Conservation (phyloP, 2,113 vertebrate species). For the Henicopernis longicauda region DNA sequence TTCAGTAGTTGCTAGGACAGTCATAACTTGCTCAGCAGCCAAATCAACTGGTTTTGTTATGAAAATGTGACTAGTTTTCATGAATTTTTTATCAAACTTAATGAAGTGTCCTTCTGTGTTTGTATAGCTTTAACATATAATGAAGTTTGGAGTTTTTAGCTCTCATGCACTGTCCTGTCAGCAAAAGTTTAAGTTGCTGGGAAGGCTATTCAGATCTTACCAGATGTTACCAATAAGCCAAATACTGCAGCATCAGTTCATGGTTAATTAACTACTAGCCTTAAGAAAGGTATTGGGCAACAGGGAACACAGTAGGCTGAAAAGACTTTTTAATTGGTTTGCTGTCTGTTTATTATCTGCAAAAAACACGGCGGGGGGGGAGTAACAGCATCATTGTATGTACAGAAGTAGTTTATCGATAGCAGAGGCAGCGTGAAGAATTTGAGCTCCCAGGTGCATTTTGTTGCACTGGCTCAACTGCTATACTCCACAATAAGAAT, state of each 20-base stretch:
- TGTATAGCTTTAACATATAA: not conserved
- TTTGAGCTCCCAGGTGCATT: not conserved
- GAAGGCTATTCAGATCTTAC: not conserved
- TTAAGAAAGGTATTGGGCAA: not conserved
- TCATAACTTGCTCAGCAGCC: not conserved
- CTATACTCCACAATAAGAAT: not conserved
- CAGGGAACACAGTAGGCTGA: not conserved
- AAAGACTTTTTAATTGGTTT: not conserved
- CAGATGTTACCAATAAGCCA: not conserved
- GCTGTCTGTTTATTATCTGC: not conserved
- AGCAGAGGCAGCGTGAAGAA: not conserved
- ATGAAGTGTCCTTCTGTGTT: not conserved
- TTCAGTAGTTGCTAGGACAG: not conserved
- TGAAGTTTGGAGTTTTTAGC: not conserved
- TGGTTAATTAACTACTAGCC: not conserved
- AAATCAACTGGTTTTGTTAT: not conserved
- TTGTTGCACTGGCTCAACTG: not conserved
- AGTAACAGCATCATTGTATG: not conserved
- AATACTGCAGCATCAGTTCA: not conserved
- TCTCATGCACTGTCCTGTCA: not conserved
- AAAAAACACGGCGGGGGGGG: not conserved
- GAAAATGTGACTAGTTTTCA: not conserved
- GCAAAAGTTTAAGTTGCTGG: not conserved
- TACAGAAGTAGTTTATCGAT: not conserved
- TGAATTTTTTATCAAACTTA: not conserved